These are phyloP conservation scores for Myodes glareolus DNA, from an alignment of 2,113 vertebrate species.

Conservation along the genomic window DNA sequence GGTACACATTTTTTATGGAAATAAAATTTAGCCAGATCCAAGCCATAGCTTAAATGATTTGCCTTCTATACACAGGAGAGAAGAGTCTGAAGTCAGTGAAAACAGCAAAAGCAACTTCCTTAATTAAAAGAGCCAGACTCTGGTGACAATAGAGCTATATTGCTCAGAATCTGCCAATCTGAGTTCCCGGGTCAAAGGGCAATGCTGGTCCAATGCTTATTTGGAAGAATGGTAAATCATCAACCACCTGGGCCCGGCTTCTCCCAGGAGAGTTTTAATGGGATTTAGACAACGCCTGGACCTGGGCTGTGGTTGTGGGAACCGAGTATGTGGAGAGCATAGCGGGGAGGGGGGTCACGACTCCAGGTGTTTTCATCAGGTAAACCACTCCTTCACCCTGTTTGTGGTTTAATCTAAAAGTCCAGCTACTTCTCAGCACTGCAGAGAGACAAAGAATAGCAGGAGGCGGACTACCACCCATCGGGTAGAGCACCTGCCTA, in stretches of 20 bases:
- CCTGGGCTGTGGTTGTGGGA: background rate
- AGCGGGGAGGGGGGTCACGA: background rate
- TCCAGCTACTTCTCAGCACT: background rate
- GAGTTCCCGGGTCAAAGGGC: constrained; percentile 49
- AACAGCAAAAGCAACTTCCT: constrained; percentile 31
- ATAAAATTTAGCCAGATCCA: constrained; percentile 49
- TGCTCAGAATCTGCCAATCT: background rate
- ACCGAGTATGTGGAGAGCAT: background rate
- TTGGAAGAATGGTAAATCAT: constrained; percentile 62
- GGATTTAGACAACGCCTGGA: background rate
- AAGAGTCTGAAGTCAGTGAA: background rate
- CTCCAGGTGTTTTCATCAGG: background rate
- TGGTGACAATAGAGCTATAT: background rate
- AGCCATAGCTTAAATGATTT: background rate
- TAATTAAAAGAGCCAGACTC: background rate
- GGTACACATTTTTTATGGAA: constrained; percentile 45
- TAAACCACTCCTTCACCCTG: background rate
- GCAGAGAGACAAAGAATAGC: background rate
- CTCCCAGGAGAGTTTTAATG: background rate
- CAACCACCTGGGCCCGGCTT: background rate
- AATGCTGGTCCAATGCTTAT: background rate
- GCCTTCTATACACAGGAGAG: constrained; percentile 18
- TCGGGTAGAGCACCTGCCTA: no score
- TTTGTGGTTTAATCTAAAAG: background rate
- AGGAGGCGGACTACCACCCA: background rate